phyloP scores from a whole-genome alignment of 1,140 invertebrate genomes.

The Lutraria rhynchaena region DNA sequence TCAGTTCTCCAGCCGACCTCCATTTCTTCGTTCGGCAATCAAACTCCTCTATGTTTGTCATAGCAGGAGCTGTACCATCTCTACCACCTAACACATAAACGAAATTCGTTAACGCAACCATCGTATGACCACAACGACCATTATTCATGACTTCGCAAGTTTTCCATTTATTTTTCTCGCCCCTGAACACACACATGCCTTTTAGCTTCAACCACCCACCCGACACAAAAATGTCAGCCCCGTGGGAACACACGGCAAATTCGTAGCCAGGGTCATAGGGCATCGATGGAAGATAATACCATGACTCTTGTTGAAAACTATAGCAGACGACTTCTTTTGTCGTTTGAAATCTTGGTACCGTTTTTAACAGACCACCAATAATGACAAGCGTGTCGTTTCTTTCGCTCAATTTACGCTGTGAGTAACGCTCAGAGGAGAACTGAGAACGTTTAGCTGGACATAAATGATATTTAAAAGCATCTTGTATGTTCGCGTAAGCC shows the following conservation, averaged over 20 bases:
- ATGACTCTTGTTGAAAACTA: slow-evolving; percentile 73
- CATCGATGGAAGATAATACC: slow-evolving; percentile 74
- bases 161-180: slow-evolving; percentile 73
- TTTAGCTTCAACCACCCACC: slow-evolving; percentile 73
- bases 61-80: slow-evolving; percentile 66
- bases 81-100: slow-evolving; percentile 68
- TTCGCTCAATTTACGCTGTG: slow-evolving; percentile 63
- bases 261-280: slow-evolving; percentile 76
- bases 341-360: slow-evolving; percentile 69
- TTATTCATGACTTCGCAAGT: slow-evolving; percentile 66
- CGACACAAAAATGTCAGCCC: slow-evolving; percentile 71
- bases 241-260: slow-evolving; percentile 71
- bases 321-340: slow-evolving; percentile 75
- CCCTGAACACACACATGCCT: slow-evolving; percentile 71
- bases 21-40: slow-evolving; percentile 71
- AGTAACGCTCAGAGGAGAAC: slow-evolving; percentile 65
- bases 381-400: slow-evolving; percentile 69
- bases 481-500: slow-evolving; percentile 55
- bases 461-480: slow-evolving; percentile 73
- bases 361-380: slow-evolving; percentile 68
- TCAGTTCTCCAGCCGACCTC: slow-evolving; percentile 68
- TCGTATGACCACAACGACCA: slow-evolving; percentile 67
- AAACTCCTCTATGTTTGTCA: slow-evolving; percentile 72
- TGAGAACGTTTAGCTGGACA: slow-evolving; percentile 65
- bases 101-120: slow-evolving; percentile 63